A percentile compares a stretch with the other conserved stretches of the same genome.
phyloP scores from a whole-genome alignment of 2,113 vertebrate species.

The Strix aluco region DNA sequence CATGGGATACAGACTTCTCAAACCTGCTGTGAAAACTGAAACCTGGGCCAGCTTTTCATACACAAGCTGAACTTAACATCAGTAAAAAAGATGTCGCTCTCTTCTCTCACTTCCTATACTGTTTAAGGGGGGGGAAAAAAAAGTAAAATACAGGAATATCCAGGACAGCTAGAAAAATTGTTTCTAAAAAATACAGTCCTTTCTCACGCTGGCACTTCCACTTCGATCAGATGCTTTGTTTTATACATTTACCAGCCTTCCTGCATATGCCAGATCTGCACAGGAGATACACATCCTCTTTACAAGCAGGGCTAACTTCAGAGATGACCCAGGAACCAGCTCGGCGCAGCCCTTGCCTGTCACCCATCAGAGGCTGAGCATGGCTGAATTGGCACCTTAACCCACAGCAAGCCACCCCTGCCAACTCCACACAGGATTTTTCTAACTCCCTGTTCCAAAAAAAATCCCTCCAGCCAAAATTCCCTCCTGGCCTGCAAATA shows the following conservation, averaged over 20 bases:
- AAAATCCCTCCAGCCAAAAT: slow-evolving; percentile 30
- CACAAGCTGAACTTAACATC: neutral
- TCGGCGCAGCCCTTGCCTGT: neutral
- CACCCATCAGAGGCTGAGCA: neutral
- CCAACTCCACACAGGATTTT: slow-evolving; percentile 22
- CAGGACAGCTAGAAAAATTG: neutral
- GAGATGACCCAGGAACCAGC: neutral
- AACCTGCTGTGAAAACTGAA: slow-evolving; percentile 51
- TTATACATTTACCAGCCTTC: neutral
- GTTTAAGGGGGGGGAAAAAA: neutral
- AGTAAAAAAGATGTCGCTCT: neutral
- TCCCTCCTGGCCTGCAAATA: slow-evolving; percentile 58
- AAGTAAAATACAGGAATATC: neutral
- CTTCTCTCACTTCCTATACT: neutral
- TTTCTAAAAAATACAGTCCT: neutral
- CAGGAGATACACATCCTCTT: neutral
- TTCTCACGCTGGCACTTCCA: neutral
- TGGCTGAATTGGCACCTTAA: neutral
- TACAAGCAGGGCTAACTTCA: neutral
- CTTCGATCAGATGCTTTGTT: neutral
- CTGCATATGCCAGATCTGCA: neutral
- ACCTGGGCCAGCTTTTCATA: slow-evolving; percentile 27
- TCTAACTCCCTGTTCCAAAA: slow-evolving; percentile 1
- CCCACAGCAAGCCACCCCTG: neutral
- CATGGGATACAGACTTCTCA: slow-evolving; percentile 41